Evolutionary conservation across 2,113 vertebrate species (phyloP).

Genomic region (Galbula dea): DNA sequence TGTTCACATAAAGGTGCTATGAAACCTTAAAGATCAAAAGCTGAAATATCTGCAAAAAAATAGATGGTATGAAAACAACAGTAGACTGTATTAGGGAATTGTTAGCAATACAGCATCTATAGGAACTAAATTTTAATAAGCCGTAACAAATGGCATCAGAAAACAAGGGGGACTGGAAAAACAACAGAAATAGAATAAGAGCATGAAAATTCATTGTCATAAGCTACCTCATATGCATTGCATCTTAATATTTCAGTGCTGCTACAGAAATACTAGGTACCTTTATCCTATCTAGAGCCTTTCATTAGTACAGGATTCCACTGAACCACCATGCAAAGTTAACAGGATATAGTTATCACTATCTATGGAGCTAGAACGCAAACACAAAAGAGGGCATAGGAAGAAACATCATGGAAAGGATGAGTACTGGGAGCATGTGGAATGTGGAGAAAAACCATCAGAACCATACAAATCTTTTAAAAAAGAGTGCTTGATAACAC

Average conservation of each 20-base stretch:
- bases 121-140: not conserved
- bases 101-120: not conserved
- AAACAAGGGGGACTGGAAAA: not conserved
- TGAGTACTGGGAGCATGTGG: not conserved
- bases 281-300: not conserved
- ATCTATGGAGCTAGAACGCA: accelerated
- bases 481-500: not conserved
- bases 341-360: not conserved
- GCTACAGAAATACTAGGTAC: not conserved
- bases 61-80: not conserved
- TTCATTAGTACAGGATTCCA: not conserved
- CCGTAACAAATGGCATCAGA: not conserved
- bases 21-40: not conserved
- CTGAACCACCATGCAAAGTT: not conserved
- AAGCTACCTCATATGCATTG: not conserved
- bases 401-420: not conserved
- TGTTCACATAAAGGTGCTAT: not conserved
- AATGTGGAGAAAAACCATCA: not conserved
- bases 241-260: not conserved
- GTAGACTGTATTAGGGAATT: not conserved
- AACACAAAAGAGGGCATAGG: not conserved
- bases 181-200: not conserved
- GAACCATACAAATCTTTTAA: not conserved
- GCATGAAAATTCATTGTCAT: not conserved
- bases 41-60: not conserved